A percentile compares a stretch with the other conserved stretches of the same genome.
phyloP scores from a whole-genome alignment of 2,888 invertebrate genomes.

The Bellardia pandia region DNA sequence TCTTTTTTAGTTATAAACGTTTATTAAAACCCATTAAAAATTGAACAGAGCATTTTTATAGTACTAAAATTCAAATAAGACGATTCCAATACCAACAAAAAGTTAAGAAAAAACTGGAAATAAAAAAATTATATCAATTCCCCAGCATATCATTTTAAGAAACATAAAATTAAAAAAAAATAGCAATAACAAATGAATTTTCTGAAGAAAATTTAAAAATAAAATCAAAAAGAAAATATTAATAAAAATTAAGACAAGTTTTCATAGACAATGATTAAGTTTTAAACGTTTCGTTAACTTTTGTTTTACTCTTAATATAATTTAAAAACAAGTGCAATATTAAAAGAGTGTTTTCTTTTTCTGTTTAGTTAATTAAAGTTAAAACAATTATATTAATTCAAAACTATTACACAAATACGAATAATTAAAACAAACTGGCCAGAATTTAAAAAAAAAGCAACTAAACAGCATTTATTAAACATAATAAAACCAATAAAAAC shows the following conservation, averaged over 20 bases:
- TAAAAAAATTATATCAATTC: constrained; percentile 70
- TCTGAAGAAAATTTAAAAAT: constrained; percentile 64
- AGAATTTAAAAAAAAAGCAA: constrained; percentile 18
- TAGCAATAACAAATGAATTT: constrained; percentile 60
- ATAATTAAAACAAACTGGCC: constrained; percentile 13
- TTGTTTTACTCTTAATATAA: neutral
- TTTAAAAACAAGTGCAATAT: constrained; percentile 50
- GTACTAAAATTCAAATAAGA: constrained; percentile 63
- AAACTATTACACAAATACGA: neutral
- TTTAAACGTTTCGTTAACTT: constrained; percentile 8
- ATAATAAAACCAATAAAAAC: constrained; percentile 43
- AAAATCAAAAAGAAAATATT: constrained; percentile 38
- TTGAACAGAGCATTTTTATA: constrained; percentile 70
- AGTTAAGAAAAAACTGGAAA: constrained; percentile 16
- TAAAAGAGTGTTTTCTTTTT: constrained; percentile 5
- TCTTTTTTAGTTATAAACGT: constrained; percentile 2
- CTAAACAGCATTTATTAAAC: neutral
- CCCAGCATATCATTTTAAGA: constrained; percentile 73
- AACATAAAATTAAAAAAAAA: constrained; percentile 55
- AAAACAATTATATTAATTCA: neutral
- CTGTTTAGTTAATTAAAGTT: neutral
- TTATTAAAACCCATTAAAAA: constrained; percentile 32
- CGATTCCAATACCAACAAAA: constrained; percentile 35
- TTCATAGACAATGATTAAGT: constrained; percentile 26
- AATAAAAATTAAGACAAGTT: neutral